Evolutionary conservation across 2,113 vertebrate genomes (phyloP), one percentile per base, ranked within the genome.

Genomic region (Stigmatopora argus): DNA sequence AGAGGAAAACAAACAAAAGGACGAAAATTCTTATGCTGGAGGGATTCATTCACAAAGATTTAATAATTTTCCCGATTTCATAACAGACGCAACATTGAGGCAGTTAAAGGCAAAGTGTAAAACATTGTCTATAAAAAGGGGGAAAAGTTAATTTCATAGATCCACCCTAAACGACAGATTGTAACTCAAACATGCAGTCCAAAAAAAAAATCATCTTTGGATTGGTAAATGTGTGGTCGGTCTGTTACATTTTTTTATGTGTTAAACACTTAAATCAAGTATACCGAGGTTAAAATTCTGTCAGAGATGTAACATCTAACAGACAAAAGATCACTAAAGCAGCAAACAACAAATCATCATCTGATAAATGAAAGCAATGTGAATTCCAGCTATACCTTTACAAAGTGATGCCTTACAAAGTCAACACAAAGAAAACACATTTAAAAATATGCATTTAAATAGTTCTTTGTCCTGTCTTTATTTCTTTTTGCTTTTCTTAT

Each of bases 401-500:
- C 51, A 53, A 53, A 23, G 51, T 19, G 19, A 53, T 53, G 19
- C 13, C 14, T 26, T 55, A 56, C 14, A 56, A 55, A 55, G 23
- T 55, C 53, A 26, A 70, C 14, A 56, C 63, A 67, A 51, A 48
- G 12, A 52, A 19, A 31, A 49, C 56, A 74, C 49, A 71, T 78
- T 85, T 79, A 11, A 48, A 79, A 62, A 73, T 31, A 1, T 80
- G 34, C 85, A 88, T 89, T 91, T 88, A 89, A 90, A 89, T 86
- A 88, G 66, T 65, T 89, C 85, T 92, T 91, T 88, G 91, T 89
- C 78, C 87, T 90, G 84, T 92, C 92, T 70, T 92, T 85, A 92
- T 96, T 98, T 98, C 82, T 92, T 92, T 89, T 98, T 99, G 88
- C 90, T 95, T 88, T 93, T 94, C 90, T 95, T 98, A 69, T 98